Evolutionary conservation across 2,888 invertebrate genomes (phyloP).

Genomic region (Microctonus hyperodae): DNA sequence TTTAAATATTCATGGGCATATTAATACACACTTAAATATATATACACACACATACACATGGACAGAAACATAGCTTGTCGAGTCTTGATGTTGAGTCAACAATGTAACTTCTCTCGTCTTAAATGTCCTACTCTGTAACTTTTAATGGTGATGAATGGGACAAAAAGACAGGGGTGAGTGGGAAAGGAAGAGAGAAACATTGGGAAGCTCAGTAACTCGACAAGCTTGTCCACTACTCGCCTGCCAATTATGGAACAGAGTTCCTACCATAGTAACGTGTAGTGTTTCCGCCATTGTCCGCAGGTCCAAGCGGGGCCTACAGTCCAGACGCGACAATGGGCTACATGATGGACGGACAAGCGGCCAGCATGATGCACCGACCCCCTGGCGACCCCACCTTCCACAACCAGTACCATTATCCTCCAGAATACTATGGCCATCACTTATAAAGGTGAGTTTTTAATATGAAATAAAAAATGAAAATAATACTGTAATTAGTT

Average conservation of each 20-base stretch:
- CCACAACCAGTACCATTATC: constrained; percentile 93
- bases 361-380: constrained; percentile 92
- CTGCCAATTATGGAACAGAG: constrained; percentile 64
- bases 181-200: neutral
- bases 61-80: constrained; percentile 33
- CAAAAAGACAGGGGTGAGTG: neutral
- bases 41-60: too few species aligned
- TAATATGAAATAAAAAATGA: constrained; percentile 25
- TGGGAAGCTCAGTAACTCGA: constrained; percentile 13
- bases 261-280: constrained; percentile 69
- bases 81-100: neutral
- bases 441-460: constrained; percentile 75
- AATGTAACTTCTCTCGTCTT: constrained; percentile 4
- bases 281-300: constrained; percentile 88
- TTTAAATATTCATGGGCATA: neutral
- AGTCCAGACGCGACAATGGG: constrained; percentile 96
- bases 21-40: constrained; percentile 17
- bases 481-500: too few species aligned
- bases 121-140: neutral
- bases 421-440: constrained; percentile 93
- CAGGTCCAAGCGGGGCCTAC: constrained; percentile 94
- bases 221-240: constrained; percentile 35
- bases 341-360: constrained; percentile 97
- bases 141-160: neutral
- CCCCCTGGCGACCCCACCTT: constrained; percentile 92